A percentile compares a stretch with the other conserved stretches of the same genome.
Evolutionary conservation across 2,888 invertebrate species (phyloP).

Genomic region (Synanthedon myopaeformis): DNA sequence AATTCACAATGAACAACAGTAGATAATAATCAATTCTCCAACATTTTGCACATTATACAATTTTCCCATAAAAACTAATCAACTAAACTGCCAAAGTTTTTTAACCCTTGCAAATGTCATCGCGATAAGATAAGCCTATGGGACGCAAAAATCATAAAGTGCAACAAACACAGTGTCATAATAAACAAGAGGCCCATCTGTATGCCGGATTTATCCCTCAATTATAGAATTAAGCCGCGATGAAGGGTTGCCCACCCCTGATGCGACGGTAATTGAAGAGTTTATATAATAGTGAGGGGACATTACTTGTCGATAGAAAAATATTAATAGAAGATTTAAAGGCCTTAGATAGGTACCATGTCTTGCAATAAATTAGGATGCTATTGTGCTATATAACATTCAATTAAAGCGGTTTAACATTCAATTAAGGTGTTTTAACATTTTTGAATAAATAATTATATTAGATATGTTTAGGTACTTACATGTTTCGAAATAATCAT

Average conservation of each 20-base stretch:
- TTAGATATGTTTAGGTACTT: too few species aligned
- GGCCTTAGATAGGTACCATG: too few species aligned
- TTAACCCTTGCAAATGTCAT: slow-evolving; percentile 27
- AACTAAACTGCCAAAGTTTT: neutral
- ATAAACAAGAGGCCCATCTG: slow-evolving; percentile 54
- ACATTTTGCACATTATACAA: neutral
- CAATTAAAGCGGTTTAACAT: too few species aligned
- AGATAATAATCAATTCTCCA: too few species aligned
- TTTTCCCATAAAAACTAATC: neutral
- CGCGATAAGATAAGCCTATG: slow-evolving; percentile 28
- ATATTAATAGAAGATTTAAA: too few species aligned
- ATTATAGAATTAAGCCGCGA: slow-evolving; percentile 63
- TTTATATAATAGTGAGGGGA: slow-evolving; percentile 14
- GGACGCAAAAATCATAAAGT: slow-evolving; percentile 3
- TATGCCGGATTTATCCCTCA: slow-evolving; percentile 63
- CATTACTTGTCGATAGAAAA: too few species aligned
- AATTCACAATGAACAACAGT: too few species aligned
- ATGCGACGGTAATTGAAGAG: slow-evolving; percentile 30
- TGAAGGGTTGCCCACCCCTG: slow-evolving; percentile 57
- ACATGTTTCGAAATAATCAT: too few species aligned
- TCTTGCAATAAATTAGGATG: too few species aligned
- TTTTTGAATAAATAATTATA: too few species aligned
- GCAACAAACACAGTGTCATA: slow-evolving; percentile 46
- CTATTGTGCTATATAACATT: too few species aligned
- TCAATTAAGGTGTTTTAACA: too few species aligned